Evolutionary conservation across 2,113 vertebrate genomes (phyloP), one percentile per base, ranked within the genome.

Genomic region (Thamnaconus septentrionalis): DNA sequence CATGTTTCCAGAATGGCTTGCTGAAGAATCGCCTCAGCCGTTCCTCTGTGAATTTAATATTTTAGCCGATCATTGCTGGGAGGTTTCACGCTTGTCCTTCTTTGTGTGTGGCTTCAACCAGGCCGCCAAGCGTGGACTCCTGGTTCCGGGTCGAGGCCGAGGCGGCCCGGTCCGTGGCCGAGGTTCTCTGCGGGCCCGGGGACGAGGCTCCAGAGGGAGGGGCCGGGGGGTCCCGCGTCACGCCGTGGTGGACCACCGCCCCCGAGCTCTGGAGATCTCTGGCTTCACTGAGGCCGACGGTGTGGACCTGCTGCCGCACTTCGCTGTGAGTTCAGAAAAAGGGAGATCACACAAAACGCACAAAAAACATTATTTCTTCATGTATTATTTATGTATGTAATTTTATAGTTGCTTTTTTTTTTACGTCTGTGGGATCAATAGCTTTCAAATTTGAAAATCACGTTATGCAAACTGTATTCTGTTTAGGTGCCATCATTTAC

Each of bases 51-150:
- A 31, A 31, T 31, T 31, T 31, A 1, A 31, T 31, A 31, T 31
- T 31, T 31, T 31, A 31, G 18, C 18, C 18, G 18, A 31, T 31
- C 18, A 1, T 31, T 31, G 18, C 1, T 31, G 18, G 18, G 18
- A 31, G 18, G 18, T 31, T 31, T 31, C 18, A 31, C 18, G 18
- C 1, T 31, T 46, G 4, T 4, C 3, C 51, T 4, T 44, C 4
- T 8, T 5, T 4, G 0, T 49, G 4, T 47, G 12, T 45, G 0
- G 41, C 43, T 60, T 43, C 2, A 49, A 43, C 2, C 64, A 99
- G 96, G 96, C 96, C 62, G 97, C 97, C 65, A 99, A 96, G 87
- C 90, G 96, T 64, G 97, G 97, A 10, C 92, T 98, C 83, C 92
- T 99, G 78, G 93, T 92, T 43, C 84, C 94, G 39, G 94, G 93